Percentiles rank a stretch among this genome's conserved stretches.
Conservation (phyloP, 2,113 vertebrate genomes). For the Ursus arctos region DNA sequence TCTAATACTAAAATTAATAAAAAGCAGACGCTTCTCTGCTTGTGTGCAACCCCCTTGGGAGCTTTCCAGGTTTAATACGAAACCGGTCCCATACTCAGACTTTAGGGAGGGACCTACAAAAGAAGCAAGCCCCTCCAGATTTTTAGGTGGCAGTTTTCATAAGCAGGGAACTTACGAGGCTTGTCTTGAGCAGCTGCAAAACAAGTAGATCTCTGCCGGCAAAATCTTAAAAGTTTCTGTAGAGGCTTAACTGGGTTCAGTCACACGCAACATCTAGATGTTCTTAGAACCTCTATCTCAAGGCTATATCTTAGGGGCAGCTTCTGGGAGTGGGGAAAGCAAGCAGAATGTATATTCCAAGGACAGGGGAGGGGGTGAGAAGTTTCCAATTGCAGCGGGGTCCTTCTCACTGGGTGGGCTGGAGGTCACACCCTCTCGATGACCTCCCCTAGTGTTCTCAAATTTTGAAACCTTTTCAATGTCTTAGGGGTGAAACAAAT, state of each 20-base stretch:
- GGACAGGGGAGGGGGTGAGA: not conserved
- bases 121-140: not conserved
- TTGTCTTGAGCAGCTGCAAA: not conserved
- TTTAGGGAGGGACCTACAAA: not conserved
- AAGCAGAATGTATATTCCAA: not conserved
- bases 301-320: not conserved
- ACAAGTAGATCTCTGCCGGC: not conserved
- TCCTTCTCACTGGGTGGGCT: not conserved
- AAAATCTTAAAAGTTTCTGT: not conserved
- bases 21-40: not conserved
- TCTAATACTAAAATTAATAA: not conserved
- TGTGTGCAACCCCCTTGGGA: not conserved
- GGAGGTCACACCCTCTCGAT: not conserved
- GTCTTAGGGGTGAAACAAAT: not conserved
- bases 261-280: not conserved
- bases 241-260: not conserved
- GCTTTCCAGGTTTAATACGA: not conserved
- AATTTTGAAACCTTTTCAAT: not conserved
- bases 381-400: not conserved
- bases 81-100: not conserved
- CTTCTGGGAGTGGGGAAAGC: not conserved
- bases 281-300: not conserved
- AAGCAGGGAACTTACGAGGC: not conserved
- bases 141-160: not conserved
- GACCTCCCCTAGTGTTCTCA: not conserved